Conservation (phyloP, 2,888 invertebrate species). For the Drosophila bunnanda region DNA sequence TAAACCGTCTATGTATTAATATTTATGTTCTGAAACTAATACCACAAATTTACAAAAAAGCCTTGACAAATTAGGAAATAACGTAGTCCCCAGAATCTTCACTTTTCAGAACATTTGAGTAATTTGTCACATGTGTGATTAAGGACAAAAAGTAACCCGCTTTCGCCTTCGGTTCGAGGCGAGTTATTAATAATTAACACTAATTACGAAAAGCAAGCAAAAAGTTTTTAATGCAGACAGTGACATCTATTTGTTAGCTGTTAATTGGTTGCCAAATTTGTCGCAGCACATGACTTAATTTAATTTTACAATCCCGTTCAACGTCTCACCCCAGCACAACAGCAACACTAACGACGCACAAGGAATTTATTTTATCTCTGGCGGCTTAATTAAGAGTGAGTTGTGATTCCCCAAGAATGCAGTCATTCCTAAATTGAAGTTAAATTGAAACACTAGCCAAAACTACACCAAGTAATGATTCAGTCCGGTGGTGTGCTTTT, state of each 20-base stretch:
- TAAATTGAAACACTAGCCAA: constrained; percentile 37
- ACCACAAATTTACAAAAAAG: too few relatives aligned
- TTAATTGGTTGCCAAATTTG: constrained; percentile 72
- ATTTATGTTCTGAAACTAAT: neutral
- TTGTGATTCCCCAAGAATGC: constrained; percentile 54
- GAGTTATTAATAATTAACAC: constrained; percentile 44
- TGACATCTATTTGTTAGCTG: constrained; percentile 73
- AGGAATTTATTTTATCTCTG: constrained; percentile 61
- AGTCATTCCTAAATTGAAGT: constrained; percentile 57
- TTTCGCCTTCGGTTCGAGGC: constrained; percentile 39
- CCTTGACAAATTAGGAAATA: neutral
- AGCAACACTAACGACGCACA: constrained; percentile 59
- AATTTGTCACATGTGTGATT: constrained; percentile 57
- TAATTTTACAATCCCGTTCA: constrained; percentile 44
- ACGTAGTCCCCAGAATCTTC: neutral
- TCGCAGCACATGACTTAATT: constrained; percentile 70
- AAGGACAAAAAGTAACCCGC: constrained; percentile 5
- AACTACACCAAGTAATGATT: constrained; percentile 53
- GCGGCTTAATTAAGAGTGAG: constrained; percentile 71
- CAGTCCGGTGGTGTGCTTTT: constrained; percentile 6
- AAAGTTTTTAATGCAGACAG: constrained; percentile 40
- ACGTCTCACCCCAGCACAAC: constrained; percentile 19
- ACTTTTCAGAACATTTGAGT: neutral
- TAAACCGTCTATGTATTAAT: neutral
- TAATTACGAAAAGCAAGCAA: constrained; percentile 23